phyloP scores from a whole-genome alignment of 2,797 vertebrate species.

The Phataginus tetradactyla region DNA sequence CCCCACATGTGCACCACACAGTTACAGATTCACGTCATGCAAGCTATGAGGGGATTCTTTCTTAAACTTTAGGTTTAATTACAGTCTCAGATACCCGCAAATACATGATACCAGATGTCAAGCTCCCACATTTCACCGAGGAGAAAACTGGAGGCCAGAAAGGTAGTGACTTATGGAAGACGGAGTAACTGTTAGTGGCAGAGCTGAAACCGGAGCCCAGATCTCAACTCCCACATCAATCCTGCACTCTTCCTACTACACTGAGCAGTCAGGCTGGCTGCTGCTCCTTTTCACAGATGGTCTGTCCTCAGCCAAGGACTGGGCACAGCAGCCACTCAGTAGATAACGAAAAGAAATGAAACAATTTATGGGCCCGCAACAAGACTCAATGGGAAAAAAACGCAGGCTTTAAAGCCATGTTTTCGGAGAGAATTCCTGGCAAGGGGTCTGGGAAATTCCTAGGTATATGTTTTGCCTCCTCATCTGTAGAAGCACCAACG shows the following conservation, averaged over 20 bases:
- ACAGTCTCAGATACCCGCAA: not conserved
- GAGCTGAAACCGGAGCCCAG: not conserved
- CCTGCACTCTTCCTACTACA: fast-evolving
- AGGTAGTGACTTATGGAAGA: not conserved
- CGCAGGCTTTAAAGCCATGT: too few species aligned
- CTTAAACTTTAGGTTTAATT: not conserved
- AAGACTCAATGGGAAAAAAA: not conserved
- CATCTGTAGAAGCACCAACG: too few species aligned
- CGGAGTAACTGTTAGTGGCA: not conserved
- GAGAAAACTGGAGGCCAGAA: not conserved
- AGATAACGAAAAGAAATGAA: not conserved
- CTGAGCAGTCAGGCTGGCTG: not conserved
- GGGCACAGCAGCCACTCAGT: not conserved
- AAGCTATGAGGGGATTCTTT: not conserved
- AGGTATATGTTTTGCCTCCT: too few species aligned
- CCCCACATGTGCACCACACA: not conserved
- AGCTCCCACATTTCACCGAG: not conserved
- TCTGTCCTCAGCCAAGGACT: too few species aligned
- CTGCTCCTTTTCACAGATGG: not conserved
- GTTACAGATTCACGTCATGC: fast-evolving
- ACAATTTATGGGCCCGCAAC: not conserved
- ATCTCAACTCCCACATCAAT: not conserved
- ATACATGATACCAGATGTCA: fast-evolving
- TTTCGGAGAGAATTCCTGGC: too few species aligned
- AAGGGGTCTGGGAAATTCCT: too few species aligned